Percentiles rank a stretch among this genome's conserved stretches.
Conservation (phyloP, 2,797 vertebrate species). For the Semotilus atromaculatus region DNA sequence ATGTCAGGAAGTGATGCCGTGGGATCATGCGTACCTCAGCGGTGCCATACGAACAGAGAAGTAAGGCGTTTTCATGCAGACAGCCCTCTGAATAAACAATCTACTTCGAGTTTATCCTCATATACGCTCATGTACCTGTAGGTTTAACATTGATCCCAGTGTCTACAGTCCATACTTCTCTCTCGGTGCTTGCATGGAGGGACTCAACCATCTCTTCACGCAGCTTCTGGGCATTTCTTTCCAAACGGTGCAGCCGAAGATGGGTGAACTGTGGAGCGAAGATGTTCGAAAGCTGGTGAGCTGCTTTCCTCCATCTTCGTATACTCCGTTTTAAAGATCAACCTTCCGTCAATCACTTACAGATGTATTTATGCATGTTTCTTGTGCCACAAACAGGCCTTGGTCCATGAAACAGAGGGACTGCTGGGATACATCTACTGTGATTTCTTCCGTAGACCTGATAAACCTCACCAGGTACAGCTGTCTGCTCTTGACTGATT, state of each 20-base stretch:
- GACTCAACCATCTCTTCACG: conserved; percentile 87
- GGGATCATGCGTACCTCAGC: conserved; percentile 95
- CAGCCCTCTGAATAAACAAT: background rate
- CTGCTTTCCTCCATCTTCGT: background rate
- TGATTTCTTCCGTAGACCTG: conserved; percentile 91
- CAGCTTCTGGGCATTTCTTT: conserved; percentile 88
- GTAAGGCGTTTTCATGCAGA: conserved; percentile 70
- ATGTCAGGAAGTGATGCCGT: conserved; percentile 89
- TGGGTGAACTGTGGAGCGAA: conserved; percentile 92
- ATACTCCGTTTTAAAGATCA: background rate
- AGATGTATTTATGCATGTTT: background rate
- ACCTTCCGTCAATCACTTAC: background rate
- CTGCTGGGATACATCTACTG: conserved; percentile 96
- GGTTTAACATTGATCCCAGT: conserved; percentile 93
- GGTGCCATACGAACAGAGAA: conserved; percentile 90
- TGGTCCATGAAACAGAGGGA: conserved; percentile 93
- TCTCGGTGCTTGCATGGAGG: conserved; percentile 94
- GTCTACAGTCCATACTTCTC: conserved; percentile 93
- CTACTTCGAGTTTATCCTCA: background rate
- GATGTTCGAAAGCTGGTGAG: conserved; percentile 92
- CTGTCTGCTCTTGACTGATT: background rate
- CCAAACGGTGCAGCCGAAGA: conserved; percentile 82
- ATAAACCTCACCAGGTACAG: conserved; percentile 94
- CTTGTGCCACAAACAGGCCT: conserved; percentile 78
- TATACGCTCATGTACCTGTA: conserved; percentile 58